Conservation (phyloP, 2,113 vertebrate species). For the Sardina pilchardus region DNA sequence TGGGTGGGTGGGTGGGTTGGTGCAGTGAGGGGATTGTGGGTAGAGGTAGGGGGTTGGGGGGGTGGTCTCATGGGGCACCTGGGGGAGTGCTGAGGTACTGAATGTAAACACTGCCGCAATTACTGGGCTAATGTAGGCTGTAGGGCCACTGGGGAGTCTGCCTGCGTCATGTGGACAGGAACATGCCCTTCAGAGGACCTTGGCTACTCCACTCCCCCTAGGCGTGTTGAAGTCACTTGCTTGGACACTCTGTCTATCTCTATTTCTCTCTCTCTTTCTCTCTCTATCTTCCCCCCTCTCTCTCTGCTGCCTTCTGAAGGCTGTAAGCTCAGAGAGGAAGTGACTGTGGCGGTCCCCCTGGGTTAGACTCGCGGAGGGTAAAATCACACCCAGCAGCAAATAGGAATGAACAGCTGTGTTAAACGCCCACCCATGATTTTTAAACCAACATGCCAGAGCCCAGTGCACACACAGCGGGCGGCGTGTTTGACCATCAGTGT, state of each 20-base stretch:
- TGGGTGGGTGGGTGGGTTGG: neutral
- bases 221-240: neutral
- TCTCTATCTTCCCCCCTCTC: neutral
- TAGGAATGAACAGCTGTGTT: neutral
- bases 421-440: neutral
- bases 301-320: neutral
- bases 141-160: neutral
- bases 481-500: neutral
- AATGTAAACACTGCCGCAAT: neutral
- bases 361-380: neutral
- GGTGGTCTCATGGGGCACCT: neutral
- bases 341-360: neutral
- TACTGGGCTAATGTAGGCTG: neutral
- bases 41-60: neutral
- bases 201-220: neutral
- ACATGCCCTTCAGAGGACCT: neutral
- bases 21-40: neutral
- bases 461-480: neutral
- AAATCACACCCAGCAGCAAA: neutral
- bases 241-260: neutral
- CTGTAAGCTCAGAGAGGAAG: neutral
- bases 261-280: neutral
- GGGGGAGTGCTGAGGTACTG: neutral
- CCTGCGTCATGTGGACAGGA: neutral
- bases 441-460: neutral